Evolutionary conservation across 2,888 invertebrate genomes (phyloP).

Genomic region (Microplitis manilae): DNA sequence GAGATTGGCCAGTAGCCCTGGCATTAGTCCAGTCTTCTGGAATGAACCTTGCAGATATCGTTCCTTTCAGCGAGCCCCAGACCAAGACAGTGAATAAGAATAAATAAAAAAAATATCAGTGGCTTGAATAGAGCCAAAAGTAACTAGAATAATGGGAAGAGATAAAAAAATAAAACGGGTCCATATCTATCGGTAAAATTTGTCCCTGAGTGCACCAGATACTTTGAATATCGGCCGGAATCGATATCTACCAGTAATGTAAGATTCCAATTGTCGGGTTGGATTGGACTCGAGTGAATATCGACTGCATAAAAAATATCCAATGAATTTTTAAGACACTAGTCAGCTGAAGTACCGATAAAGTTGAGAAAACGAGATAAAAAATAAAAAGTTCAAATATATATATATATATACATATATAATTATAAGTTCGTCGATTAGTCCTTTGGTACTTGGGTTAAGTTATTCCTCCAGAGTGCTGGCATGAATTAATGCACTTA

Average conservation of each 20-base stretch:
- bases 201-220: neutral
- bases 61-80: neutral
- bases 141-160: neutral
- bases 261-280: conserved; percentile 4
- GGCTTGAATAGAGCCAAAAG: neutral
- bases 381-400: neutral
- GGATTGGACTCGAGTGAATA: conserved; percentile 18
- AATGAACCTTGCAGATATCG: conserved; percentile 51
- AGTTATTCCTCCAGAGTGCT: conserved; percentile 1
- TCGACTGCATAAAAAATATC: conserved; percentile 13
- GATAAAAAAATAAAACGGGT: conserved; percentile 5
- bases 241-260: neutral
- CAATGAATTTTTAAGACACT: neutral
- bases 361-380: neutral
- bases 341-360: neutral
- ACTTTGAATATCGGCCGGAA: conserved; percentile 17
- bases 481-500: conserved; percentile 44
- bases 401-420: neutral
- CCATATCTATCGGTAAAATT: neutral
- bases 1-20: conserved; percentile 57
- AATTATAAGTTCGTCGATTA: neutral
- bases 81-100: neutral
- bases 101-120: neutral
- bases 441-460: neutral
- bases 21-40: conserved; percentile 58